Evolutionary conservation across 2,113 vertebrate species (phyloP).

Genomic region (Entelurus aequoreus): DNA sequence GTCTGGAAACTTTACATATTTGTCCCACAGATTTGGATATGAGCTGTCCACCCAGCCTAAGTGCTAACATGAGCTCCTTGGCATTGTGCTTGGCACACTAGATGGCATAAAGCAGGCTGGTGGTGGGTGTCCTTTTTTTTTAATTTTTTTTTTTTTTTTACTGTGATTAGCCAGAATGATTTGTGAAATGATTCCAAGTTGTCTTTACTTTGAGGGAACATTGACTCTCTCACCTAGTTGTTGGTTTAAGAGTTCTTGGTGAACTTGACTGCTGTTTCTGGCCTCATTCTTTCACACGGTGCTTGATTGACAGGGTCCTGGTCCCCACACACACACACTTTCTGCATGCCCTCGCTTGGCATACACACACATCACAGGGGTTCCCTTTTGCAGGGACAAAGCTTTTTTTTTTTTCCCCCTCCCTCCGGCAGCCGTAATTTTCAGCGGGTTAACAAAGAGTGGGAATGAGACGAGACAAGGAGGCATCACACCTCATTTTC

Average conservation of each 20-base stretch:
- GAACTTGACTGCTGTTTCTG: slow-evolving; percentile 61
- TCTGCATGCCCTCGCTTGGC: slow-evolving; percentile 35
- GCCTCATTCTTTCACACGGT: slow-evolving; percentile 55
- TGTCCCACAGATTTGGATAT: slow-evolving; percentile 63
- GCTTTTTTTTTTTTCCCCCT: slow-evolving; percentile 53
- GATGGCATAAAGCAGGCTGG: slow-evolving; percentile 58
- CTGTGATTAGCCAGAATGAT: slow-evolving; percentile 43
- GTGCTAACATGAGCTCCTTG: slow-evolving; percentile 65
- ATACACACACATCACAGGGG: slow-evolving; percentile 37
- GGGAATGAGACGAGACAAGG: slow-evolving; percentile 49
- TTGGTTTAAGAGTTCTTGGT: slow-evolving; percentile 70
- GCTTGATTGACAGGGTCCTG: slow-evolving; percentile 82
- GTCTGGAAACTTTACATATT: slow-evolving; percentile 58
- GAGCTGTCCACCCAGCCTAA: slow-evolving; percentile 59
- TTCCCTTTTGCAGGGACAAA: slow-evolving; percentile 70
- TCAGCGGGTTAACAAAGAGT: slow-evolving; percentile 61
- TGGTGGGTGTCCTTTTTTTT: slow-evolving; percentile 60
- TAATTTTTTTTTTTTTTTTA: slow-evolving; percentile 28
- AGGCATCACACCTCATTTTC: slow-evolving; percentile 44
- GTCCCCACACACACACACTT: slow-evolving; percentile 41
- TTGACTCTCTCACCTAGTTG: slow-evolving; percentile 62
- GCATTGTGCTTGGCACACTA: slow-evolving; percentile 54
- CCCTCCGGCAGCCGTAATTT: slow-evolving; percentile 64
- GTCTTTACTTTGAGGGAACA: slow-evolving; percentile 23
- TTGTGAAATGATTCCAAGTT: slow-evolving; percentile 33